Evolutionary conservation across 2,888 invertebrate species (phyloP).

Genomic region (Pharmacophagus antenor): DNA sequence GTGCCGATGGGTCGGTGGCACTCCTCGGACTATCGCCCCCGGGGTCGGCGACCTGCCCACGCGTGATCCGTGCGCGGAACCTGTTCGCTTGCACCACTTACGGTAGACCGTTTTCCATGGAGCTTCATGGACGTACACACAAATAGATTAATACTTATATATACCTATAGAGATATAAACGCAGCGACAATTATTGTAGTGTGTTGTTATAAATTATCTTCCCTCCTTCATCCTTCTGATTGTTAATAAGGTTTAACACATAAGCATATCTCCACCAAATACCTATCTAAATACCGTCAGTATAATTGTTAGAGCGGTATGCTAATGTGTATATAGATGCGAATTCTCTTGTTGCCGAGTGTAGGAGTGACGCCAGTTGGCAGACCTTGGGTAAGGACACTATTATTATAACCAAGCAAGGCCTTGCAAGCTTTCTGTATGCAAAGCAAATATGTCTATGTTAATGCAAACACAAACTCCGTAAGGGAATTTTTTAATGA

Average conservation of each 20-base stretch:
- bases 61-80: conserved; percentile 71
- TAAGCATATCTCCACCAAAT: background rate
- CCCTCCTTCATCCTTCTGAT: too few relatives aligned
- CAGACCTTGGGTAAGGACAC: conserved; percentile 73
- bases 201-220: too few relatives aligned
- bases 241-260: too few relatives aligned
- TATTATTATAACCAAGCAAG: conserved; percentile 71
- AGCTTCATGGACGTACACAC: conserved; percentile 19
- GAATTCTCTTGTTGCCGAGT: conserved; percentile 64
- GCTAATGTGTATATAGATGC: conserved; percentile 12
- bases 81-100: conserved; percentile 70
- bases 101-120: conserved; percentile 41
- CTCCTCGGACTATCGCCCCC: conserved; percentile 59
- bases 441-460: conserved; percentile 39
- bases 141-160: conserved; percentile 12
- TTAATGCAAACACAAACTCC: conserved; percentile 12
- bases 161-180: background rate
- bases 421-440: conserved; percentile 66
- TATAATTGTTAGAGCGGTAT: background rate
- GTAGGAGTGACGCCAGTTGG: conserved; percentile 69
- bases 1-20: conserved; percentile 42
- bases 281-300: background rate
- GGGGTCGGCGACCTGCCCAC: conserved; percentile 68
- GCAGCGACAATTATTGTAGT: too few relatives aligned
- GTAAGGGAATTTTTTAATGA: conserved; percentile 9